These are phyloP conservation scores for Palythoa heliodiscus DNA, from an alignment of 92 coral and sea anemone genomes.

Conservation along the genomic window DNA sequence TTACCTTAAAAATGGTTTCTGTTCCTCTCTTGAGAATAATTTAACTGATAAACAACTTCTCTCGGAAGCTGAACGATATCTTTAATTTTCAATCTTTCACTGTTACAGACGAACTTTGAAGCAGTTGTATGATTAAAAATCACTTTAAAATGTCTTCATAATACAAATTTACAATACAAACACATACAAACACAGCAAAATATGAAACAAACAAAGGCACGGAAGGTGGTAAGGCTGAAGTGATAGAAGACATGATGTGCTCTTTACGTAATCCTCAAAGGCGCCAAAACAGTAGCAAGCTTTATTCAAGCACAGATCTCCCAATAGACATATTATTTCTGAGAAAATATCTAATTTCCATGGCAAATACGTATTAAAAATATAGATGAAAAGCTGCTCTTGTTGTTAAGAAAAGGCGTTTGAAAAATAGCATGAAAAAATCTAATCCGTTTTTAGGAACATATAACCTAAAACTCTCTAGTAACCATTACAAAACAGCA, in stretches of 20 bases:
- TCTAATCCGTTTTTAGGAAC: background rate
- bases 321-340: background rate
- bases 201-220: background rate
- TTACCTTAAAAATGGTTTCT: no score
- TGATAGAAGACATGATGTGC: background rate
- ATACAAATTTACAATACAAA: constrained; percentile 4
- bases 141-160: background rate
- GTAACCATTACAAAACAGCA: background rate
- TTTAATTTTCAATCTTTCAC: background rate
- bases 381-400: no score
- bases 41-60: background rate
- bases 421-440: background rate
- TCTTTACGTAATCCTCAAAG: background rate
- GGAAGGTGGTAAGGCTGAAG: background rate
- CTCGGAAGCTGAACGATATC: background rate
- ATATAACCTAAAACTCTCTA: background rate
- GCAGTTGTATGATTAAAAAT: background rate
- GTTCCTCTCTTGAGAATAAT: no score
- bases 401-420: background rate
- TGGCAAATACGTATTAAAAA: background rate
- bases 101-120: background rate
- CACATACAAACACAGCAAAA: background rate
- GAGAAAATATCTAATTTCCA: constrained; percentile 11
- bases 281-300: background rate
- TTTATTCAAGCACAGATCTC: background rate